These are phyloP conservation scores for Apamea sordens DNA, from an alignment of 2,888 invertebrate genomes.

Conservation along the genomic window DNA sequence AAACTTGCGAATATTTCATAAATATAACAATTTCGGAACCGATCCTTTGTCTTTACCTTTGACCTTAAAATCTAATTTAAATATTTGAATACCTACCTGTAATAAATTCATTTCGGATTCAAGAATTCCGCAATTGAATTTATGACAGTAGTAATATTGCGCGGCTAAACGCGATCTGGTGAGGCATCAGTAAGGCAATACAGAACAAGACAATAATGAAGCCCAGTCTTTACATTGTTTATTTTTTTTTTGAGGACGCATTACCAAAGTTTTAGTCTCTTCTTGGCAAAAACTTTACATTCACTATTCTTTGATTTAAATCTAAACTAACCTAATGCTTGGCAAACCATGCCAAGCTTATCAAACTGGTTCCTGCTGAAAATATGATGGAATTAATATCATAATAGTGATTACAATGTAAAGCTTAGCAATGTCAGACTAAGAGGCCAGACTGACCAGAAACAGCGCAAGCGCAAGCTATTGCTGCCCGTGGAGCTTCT, in stretches of 20 bases:
- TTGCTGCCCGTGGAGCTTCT: not conserved
- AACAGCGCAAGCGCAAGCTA: not conserved
- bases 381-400: not conserved
- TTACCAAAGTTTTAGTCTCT: not conserved
- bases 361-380: not conserved
- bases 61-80: slow-evolving; percentile 56
- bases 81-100: slow-evolving; percentile 60
- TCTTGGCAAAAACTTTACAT: not conserved
- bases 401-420: not conserved
- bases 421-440: not conserved
- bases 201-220: slow-evolving; percentile 6
- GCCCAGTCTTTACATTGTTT: not conserved
- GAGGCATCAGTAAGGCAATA: not conserved
- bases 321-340: not conserved
- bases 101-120: slow-evolving; percentile 50
- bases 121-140: slow-evolving; percentile 61
- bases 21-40: slow-evolving; percentile 48
- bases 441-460: not conserved
- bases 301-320: not conserved
- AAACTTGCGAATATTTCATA: slow-evolving; percentile 46
- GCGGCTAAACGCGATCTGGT: slow-evolving; percentile 14
- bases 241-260: not conserved
- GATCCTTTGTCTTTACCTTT: slow-evolving; percentile 50
- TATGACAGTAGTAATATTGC: slow-evolving; percentile 42
- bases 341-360: not conserved